Evolutionary conservation across 1,140 invertebrate species (phyloP), one percentile per base, ranked within the genome.

Genomic region (Oedothorax gibbosus): DNA sequence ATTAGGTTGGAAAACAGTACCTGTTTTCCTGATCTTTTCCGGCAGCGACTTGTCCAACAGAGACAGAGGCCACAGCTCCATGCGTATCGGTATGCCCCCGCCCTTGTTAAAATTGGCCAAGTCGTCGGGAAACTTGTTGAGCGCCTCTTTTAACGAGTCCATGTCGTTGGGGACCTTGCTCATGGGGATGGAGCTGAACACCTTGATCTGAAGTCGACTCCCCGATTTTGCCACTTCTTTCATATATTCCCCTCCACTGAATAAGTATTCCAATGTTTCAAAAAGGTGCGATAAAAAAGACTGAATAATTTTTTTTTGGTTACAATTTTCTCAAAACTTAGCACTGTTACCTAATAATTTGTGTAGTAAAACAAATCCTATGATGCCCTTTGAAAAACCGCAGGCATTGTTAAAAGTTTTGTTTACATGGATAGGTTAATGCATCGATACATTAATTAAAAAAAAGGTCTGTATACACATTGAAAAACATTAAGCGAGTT

Each of bases 151-250:
- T 3, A 86, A 62, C n/a, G 68, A 57, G 12, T 86, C 51, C 65
- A 86, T 86, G n/a, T 81, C 72, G 18, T 65, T 77, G 0, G 85
- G 85, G 20, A 71, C 79, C 7, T 66, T 66, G 8, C 66, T 77
- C 5, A 86, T 12, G 11, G 85, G 78, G 12, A 86, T 65, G 9
- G 85, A 86, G 8, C 85, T 86, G 50, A 72, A 86, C 7, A 75
- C 50, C 62, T 86, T 86, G 57, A 86, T 81, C 53, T 86, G 75
- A n/a, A 15, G 69, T 77, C 0, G 71, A 69, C 20, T 86, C 78
- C 0, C 78, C 0, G 72, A 56, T 12, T 86, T 79, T 0, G 85
- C 9, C 6, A 82, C 9, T 3, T 82, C 85, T 54, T 77, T 86
- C 56, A 71, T 53, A 15, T 86, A 86, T 62, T 82, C 79, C 77